A percentile compares a stretch with the other conserved stretches of the same genome.
Evolutionary conservation across 1,140 invertebrate genomes (phyloP).

Genomic region (Trachymyrmex septentrionalis): DNA sequence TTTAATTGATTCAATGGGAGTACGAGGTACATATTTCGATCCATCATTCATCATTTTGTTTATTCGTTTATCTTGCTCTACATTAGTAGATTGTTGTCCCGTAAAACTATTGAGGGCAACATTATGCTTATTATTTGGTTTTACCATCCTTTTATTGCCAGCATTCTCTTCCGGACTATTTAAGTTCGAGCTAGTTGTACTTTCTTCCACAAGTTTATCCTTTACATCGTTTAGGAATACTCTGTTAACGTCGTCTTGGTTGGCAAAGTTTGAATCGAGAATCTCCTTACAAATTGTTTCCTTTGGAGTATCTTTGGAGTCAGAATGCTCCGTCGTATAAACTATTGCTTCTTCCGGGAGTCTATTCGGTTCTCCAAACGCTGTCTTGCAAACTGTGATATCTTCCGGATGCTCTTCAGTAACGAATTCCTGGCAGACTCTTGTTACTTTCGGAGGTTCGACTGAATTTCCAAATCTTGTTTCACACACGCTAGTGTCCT

Average conservation of each 20-base stretch:
- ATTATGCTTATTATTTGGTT: not conserved
- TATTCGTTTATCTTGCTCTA: not conserved
- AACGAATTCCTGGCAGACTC: constrained; percentile 8
- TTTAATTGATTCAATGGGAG: not conserved
- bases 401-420: not conserved
- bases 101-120: not conserved
- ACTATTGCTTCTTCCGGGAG: constrained; percentile 28
- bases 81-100: not conserved
- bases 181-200: not conserved
- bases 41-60: not conserved
- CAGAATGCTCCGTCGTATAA: not conserved
- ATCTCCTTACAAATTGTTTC: constrained; percentile 53
- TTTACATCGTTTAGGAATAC: constrained; percentile 10
- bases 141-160: not conserved
- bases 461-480: not conserved
- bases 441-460: constrained; percentile 18
- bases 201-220: constrained; percentile 10
- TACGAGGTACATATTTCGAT: not conserved
- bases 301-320: constrained; percentile 11
- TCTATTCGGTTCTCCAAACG: constrained; percentile 12
- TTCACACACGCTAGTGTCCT: not conserved
- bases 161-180: not conserved
- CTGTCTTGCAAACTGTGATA: constrained; percentile 32
- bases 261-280: constrained; percentile 20
- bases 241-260: not conserved